Evolutionary conservation across 2,797 vertebrate species (phyloP).

Genomic region (Percopsis omiscomaycus): DNA sequence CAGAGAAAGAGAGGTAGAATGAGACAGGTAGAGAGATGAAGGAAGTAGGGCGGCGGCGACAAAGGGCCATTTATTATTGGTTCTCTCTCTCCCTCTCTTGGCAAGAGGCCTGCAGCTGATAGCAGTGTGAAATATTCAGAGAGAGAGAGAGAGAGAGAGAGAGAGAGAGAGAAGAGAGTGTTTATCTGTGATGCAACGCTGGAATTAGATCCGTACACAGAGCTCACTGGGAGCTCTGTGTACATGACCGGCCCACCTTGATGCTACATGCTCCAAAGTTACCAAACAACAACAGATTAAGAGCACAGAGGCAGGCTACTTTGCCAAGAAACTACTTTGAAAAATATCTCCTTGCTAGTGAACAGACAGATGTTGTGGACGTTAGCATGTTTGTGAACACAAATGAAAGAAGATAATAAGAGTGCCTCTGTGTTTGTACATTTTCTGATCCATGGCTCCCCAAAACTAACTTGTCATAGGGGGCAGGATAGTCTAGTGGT

Average conservation of each 20-base stretch:
- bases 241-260: constrained; percentile 34
- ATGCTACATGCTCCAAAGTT: constrained; percentile 48
- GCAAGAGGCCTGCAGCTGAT: constrained; percentile 52
- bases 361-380: too few relatives aligned
- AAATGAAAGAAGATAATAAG: too few relatives aligned
- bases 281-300: constrained; percentile 45
- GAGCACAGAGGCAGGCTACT: constrained; percentile 12
- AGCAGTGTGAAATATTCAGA: constrained; percentile 71
- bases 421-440: too few relatives aligned
- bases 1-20: constrained; percentile 1
- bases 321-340: constrained; percentile 38
- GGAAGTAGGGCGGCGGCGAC: constrained; percentile 57
- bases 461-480: too few relatives aligned
- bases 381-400: too few relatives aligned
- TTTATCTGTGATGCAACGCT: constrained; percentile 64
- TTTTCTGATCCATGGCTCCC: too few relatives aligned
- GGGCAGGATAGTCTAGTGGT: too few relatives aligned
- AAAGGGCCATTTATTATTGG: constrained; percentile 60
- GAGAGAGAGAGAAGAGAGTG: too few relatives aligned
- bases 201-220: constrained; percentile 49
- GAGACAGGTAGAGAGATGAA: constrained; percentile 3
- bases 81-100: constrained; percentile 40
- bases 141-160: constrained; percentile 16
- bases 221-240: constrained; percentile 33
- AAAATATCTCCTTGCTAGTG: constrained; percentile 38